Percentiles rank a stretch among this genome's conserved stretches.
Evolutionary conservation across 2,113 vertebrate genomes (phyloP).

Genomic region (Phyllopteryx taeniolatus): DNA sequence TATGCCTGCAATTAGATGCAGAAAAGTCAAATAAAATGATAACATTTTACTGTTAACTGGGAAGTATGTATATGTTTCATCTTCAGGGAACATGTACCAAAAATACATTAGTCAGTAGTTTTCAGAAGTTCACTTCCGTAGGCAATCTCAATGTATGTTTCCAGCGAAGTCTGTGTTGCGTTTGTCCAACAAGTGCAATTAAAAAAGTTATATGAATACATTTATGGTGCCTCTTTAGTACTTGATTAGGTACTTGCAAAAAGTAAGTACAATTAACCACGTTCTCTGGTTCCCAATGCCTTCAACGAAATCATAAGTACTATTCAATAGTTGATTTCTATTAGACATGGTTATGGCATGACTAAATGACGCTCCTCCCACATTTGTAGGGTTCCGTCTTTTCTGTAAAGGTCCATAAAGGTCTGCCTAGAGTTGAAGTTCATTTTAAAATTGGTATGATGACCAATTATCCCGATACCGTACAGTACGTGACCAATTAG

Average conservation of each 20-base stretch:
- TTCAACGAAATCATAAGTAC: no score
- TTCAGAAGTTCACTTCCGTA: not conserved
- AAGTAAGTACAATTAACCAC: no score
- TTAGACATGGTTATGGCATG: no score
- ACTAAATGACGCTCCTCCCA: no score
- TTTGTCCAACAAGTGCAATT: not conserved
- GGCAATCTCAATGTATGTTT: not conserved
- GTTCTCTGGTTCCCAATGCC: no score
- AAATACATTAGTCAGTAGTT: not conserved
- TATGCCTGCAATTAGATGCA: slow-evolving; percentile 1
- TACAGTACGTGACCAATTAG: not conserved
- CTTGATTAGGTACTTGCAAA: no score
- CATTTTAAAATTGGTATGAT: no score
- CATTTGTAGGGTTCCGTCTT: no score
- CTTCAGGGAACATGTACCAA: not conserved
- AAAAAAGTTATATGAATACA: not conserved
- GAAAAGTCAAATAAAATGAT: not conserved
- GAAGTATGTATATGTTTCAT: not conserved
- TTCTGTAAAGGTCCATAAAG: no score
- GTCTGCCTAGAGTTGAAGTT: no score
- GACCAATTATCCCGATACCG: not conserved
- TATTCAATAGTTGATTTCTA: no score
- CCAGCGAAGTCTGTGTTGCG: not conserved
- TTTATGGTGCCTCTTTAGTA: no score
- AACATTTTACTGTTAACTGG: not conserved